Evolutionary conservation across 2,113 vertebrate species (phyloP).

Genomic region (Microcebus ravelobensis): DNA sequence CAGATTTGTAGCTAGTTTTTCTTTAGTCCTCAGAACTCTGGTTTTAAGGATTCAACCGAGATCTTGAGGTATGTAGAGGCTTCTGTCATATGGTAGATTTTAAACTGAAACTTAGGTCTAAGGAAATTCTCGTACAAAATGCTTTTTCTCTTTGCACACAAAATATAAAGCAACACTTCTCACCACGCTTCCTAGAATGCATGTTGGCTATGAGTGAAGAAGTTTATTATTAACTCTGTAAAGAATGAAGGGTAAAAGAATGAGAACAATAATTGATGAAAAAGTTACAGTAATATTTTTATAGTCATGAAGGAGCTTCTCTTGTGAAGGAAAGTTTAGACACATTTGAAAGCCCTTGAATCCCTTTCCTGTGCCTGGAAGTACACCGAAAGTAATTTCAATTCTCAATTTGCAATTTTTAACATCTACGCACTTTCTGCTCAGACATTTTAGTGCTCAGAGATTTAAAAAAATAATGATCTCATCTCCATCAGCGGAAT

Average conservation of each 20-base stretch:
- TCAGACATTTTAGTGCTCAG: not conserved
- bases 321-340: not conserved
- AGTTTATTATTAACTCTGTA: not conserved
- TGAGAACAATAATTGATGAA: not conserved
- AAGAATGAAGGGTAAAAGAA: slow-evolving; percentile 42
- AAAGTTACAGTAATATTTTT: not conserved
- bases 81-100: not conserved
- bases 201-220: slow-evolving; percentile 10
- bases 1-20: not conserved
- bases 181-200: slow-evolving; percentile 3
- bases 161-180: slow-evolving; percentile 15
- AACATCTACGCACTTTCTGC: not conserved
- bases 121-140: slow-evolving; percentile 33
- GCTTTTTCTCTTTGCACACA: not conserved
- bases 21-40: not conserved
- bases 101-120: slow-evolving; percentile 52
- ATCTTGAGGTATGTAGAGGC: not conserved
- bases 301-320: not conserved
- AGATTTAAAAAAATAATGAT: not conserved
- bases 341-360: not conserved
- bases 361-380: not conserved
- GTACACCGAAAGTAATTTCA: not conserved
- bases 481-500: not conserved
- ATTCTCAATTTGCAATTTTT: not conserved
- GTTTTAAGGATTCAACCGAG: not conserved